phyloP scores from a whole-genome alignment of 2,888 invertebrate species.

The Nemurella pictetii region DNA sequence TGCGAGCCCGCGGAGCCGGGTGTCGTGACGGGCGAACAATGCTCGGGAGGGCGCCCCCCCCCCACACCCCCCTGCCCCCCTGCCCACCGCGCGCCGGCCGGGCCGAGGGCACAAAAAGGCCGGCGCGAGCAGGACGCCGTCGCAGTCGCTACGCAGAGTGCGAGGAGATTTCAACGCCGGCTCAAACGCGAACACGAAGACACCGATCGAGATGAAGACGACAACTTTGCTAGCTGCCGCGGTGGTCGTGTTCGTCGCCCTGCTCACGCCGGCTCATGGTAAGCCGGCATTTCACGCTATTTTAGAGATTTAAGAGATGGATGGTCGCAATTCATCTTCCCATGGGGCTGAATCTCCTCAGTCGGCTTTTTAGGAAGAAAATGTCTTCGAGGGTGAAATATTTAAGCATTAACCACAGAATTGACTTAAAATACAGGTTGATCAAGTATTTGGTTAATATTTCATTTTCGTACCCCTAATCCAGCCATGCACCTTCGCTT shows the following conservation, averaged over 20 bases:
- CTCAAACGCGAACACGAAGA: neutral
- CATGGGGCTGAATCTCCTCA: too few relatives aligned
- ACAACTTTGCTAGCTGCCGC: neutral
- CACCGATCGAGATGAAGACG: slow-evolving; percentile 5
- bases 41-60: neutral
- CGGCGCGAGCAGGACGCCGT: slow-evolving; percentile 4
- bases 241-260: slow-evolving; percentile 5
- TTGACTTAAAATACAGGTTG: too few relatives aligned
- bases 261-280: neutral
- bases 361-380: too few relatives aligned
- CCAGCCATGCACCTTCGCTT: too few relatives aligned
- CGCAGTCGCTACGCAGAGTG: neutral
- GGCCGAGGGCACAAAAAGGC: slow-evolving; percentile 36
- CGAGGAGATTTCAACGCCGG: neutral
- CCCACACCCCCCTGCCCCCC: slow-evolving; percentile 13
- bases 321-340: too few relatives aligned
- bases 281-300: neutral
- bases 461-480: too few relatives aligned
- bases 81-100: neutral
- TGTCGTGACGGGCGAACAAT: neutral
- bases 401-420: too few relatives aligned
- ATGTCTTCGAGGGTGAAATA: too few relatives aligned
- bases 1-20: neutral
- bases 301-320: too few relatives aligned
- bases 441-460: too few relatives aligned